Conservation (phyloP, 2,888 invertebrate genomes). For the Aethes cnicana region DNA sequence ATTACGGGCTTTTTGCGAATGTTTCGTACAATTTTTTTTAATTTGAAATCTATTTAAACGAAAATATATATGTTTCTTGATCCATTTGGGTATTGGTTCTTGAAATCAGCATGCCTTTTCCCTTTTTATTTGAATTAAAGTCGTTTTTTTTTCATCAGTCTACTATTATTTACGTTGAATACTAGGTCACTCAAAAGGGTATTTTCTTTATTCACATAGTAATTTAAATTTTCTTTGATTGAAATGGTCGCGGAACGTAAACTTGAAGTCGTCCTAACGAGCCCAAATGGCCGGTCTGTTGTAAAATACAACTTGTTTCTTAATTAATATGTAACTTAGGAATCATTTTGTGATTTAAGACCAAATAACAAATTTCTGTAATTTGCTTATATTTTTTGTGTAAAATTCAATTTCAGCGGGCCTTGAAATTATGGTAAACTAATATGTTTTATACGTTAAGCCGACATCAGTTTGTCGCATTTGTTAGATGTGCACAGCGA, state of each 20-base stretch:
- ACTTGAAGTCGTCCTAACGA: constrained; percentile 8
- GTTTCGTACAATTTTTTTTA: constrained; percentile 6
- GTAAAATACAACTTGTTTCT: constrained; percentile 9
- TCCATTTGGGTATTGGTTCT: too few species aligned
- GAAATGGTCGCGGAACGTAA: constrained; percentile 9
- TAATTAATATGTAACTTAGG: constrained; percentile 10
- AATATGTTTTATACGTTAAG: too few species aligned
- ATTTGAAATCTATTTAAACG: neutral
- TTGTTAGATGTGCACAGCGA: too few species aligned
- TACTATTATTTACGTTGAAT: neutral
- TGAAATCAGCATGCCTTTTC: too few species aligned
- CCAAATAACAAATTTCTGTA: constrained; percentile 1
- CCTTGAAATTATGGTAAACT: too few species aligned
- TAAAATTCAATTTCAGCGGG: too few species aligned
- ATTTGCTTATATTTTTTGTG: neutral
- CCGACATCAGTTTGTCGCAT: too few species aligned
- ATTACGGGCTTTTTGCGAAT: constrained; percentile 22
- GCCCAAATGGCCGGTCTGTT: constrained; percentile 1
- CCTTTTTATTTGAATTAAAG: neutral
- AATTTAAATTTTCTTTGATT: neutral
- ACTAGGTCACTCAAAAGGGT: neutral
- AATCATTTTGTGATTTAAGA: constrained; percentile 6
- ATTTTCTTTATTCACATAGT: neutral
- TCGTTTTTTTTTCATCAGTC: too few species aligned
- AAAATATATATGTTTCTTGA: neutral